A percentile compares a stretch with the other conserved stretches of the same genome.
Evolutionary conservation across 2,888 invertebrate species (phyloP).

Genomic region (Tachina lurida): DNA sequence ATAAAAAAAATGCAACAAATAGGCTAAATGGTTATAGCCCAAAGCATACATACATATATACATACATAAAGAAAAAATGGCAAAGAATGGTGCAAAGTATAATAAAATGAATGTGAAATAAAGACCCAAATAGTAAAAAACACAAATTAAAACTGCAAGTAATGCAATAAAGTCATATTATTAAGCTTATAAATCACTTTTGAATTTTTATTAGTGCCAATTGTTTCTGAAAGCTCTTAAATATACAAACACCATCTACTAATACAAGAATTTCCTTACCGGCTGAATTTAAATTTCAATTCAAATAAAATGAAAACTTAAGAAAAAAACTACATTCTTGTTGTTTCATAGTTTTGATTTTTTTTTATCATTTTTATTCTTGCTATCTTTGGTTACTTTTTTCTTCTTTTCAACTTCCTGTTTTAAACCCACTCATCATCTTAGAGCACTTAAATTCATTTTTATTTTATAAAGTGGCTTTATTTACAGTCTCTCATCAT

Average conservation of each 20-base stretch:
- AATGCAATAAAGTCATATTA: conserved; percentile 68
- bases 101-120: conserved; percentile 58
- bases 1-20: conserved; percentile 22
- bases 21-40: conserved; percentile 41
- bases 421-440: conserved; percentile 63
- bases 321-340: background rate
- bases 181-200: conserved; percentile 64
- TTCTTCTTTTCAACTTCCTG: conserved; percentile 50
- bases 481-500: conserved; percentile 69
- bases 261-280: background rate
- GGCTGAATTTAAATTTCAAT: conserved; percentile 37
- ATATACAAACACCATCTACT: background rate
- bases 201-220: conserved; percentile 49
- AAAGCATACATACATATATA: conserved; percentile 65
- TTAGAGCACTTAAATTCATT: conserved; percentile 55
- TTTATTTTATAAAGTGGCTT: conserved; percentile 69
- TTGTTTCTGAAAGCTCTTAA: conserved; percentile 12
- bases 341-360: background rate
- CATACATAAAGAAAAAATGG: conserved; percentile 28
- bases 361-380: conserved; percentile 19
- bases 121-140: conserved; percentile 25
- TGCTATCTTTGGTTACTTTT: conserved; percentile 34
- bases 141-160: conserved; percentile 40
- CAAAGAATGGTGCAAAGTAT: conserved; percentile 19
- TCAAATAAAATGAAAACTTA: conserved; percentile 17